Percentiles rank a stretch among this genome's conserved stretches.
Conservation (phyloP, 2,113 vertebrate species). For the Muntiacus muntjak region DNA sequence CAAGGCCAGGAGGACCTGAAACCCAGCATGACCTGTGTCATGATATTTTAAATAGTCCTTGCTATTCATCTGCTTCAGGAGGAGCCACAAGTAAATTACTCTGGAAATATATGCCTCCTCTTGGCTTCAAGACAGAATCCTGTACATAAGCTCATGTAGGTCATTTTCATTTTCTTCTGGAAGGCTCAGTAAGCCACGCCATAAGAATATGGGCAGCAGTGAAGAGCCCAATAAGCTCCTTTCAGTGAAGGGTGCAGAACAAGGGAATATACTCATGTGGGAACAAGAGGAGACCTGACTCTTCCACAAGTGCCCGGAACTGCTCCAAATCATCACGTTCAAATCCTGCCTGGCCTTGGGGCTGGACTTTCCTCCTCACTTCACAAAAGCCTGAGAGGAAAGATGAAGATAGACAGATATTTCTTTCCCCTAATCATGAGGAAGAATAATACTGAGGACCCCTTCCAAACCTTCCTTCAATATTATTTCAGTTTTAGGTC, state of each 20-base stretch:
- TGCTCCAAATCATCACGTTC: accelerated
- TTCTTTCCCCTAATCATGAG: too few relatives aligned
- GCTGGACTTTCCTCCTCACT: too few relatives aligned
- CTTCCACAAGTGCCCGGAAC: too few relatives aligned
- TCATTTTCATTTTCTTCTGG: background rate
- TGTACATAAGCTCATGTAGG: background rate
- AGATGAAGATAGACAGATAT: background rate
- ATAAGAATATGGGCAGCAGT: background rate
- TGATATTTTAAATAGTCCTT: background rate
- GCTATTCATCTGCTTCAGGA: background rate
- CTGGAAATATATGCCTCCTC: background rate
- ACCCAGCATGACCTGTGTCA: too few relatives aligned
- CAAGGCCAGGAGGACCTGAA: too few relatives aligned
- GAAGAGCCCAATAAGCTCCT: background rate
- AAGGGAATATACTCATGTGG: accelerated
- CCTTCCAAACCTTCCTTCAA: too few relatives aligned
- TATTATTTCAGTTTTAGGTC: background rate
- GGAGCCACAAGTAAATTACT: background rate
- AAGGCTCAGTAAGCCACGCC: background rate
- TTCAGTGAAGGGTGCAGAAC: background rate
- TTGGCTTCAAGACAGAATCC: background rate
- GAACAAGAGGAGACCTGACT: too few relatives aligned
- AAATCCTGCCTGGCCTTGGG: too few relatives aligned
- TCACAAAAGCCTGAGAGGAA: too few relatives aligned
- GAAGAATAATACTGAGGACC: too few relatives aligned